These are phyloP conservation scores for Agrotis puta DNA, from an alignment of 2,888 invertebrate genomes.

Conservation along the genomic window DNA sequence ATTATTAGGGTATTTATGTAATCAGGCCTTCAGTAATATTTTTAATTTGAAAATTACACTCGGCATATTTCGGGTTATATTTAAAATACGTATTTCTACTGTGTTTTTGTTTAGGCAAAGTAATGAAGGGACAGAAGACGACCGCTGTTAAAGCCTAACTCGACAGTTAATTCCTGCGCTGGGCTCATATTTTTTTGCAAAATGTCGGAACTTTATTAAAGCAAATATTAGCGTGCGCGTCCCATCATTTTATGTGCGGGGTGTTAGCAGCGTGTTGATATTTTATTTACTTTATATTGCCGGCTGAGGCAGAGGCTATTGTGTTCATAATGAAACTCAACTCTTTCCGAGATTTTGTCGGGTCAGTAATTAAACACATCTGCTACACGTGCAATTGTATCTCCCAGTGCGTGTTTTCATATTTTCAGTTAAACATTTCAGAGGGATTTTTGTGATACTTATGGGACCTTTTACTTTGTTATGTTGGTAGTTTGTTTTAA, in stretches of 20 bases:
- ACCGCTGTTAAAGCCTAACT: conserved; percentile 78
- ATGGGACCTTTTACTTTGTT: conserved; percentile 73
- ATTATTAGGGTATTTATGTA: conserved; percentile 68
- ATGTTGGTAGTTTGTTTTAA: conserved; percentile 76
- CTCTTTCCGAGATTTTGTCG: conserved; percentile 85
- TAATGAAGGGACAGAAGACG: conserved; percentile 73
- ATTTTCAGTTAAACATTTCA: conserved; percentile 78
- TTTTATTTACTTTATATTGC: conserved; percentile 88
- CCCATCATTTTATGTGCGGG: conserved; percentile 80
- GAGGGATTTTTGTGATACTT: conserved; percentile 75
- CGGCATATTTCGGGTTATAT: conserved; percentile 81
- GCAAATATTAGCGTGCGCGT: conserved; percentile 83
- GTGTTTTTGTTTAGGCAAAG: conserved; percentile 80
- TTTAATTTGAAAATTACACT: conserved; percentile 83
- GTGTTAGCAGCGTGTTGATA: conserved; percentile 86
- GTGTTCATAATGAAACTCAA: conserved; percentile 84
- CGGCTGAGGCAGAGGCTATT: conserved; percentile 76
- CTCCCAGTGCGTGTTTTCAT: conserved; percentile 75
- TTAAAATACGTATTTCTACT: conserved; percentile 74
- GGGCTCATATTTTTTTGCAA: conserved; percentile 79
- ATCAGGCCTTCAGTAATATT: conserved; percentile 60
- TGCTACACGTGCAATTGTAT: conserved; percentile 85
- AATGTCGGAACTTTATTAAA: conserved; percentile 85
- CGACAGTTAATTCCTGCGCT: conserved; percentile 83
- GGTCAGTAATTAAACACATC: conserved; percentile 90